Percentiles rank a stretch among this genome's conserved stretches.
phyloP scores from a whole-genome alignment of 2,888 invertebrate species.

The Mesorhabditis sp. region DNA sequence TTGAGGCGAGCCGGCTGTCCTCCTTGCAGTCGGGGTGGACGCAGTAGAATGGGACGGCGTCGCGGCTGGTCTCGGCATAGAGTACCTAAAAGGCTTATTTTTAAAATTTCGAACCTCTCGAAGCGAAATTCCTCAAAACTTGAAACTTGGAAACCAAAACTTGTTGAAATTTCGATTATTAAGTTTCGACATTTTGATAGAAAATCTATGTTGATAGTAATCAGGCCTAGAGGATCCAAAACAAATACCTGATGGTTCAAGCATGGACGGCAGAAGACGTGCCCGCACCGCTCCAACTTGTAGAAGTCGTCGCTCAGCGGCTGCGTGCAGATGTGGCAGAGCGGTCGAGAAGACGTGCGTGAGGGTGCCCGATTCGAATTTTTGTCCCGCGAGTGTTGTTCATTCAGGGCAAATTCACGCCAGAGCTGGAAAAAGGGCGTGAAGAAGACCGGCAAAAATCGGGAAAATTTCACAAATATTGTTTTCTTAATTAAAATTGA shows the following conservation, averaged over 20 bases:
- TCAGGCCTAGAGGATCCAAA: background rate
- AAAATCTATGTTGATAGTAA: too few species aligned
- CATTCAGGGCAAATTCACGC: too few species aligned
- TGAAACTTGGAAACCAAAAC: too few species aligned
- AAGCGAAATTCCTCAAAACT: too few species aligned
- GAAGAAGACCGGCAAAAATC: too few species aligned
- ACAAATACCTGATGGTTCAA: conserved; percentile 9
- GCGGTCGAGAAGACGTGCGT: background rate
- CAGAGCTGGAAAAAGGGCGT: too few species aligned
- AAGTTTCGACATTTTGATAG: too few species aligned
- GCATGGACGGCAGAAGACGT: conserved; percentile 10
- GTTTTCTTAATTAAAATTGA: too few species aligned
- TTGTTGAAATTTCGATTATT: too few species aligned
- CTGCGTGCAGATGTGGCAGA: conserved; percentile 10
- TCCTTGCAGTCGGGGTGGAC: background rate
- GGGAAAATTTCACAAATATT: too few species aligned
- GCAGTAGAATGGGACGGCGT: background rate
- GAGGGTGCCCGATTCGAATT: background rate
- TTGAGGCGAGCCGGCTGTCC: background rate
- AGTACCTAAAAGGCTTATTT: background rate
- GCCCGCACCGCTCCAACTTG: conserved; percentile 11
- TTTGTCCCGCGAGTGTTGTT: too few species aligned
- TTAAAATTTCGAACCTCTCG: background rate
- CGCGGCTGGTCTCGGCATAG: background rate
- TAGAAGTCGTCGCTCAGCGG: conserved; percentile 11